Evolutionary conservation across 2,113 vertebrate genomes (phyloP), one percentile per base, ranked within the genome.

Genomic region (Corythornis madagascariensis): DNA sequence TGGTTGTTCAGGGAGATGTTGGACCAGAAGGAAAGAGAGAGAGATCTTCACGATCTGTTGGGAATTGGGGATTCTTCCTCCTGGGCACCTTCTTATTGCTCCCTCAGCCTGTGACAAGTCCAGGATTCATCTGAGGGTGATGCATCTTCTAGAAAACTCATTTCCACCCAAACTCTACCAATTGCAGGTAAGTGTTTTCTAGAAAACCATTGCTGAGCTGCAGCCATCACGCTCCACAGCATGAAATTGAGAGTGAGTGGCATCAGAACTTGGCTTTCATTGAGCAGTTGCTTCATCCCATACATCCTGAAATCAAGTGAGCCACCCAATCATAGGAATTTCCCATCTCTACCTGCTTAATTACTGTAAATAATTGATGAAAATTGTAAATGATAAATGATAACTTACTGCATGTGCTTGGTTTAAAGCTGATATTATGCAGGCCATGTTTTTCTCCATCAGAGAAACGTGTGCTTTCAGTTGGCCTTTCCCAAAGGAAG

Each of bases 401-500:
- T 38, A 67, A 93, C 95, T 94, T 88, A 96, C 96, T 25, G 4
- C 8, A 4, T 0, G 11, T 48, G 5, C 17, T 86, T 35, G 67
- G 2, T 48, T 79, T 63, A 95, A 57, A 42, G 53, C 4, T 57
- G 78, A 38, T 56, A 24, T 33, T 26, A 96, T 94, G 45, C 1
- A 2, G 9, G 10, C 7, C 52, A 19, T 3, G 1, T 33, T 96
- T 18, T 9, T 10, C 72, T 88, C 72, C 92, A 96, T 81, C 64
- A 13, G 1, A 86, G 7, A 33, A 77, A 96, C 2, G 1, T 0
- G 0, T 4, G 0, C 4, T 63, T 24, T 61, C 21, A 10, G 50
- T 53, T 33, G 1, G 11, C 35, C 29, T 6, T 11, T 48, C 7
- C 20, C 19, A 24, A 33, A 31, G 29, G 11, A 7, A 40, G 0